These are phyloP conservation scores for Brachymystax lenok DNA, from an alignment of 2,797 vertebrate species.

Conservation along the genomic window DNA sequence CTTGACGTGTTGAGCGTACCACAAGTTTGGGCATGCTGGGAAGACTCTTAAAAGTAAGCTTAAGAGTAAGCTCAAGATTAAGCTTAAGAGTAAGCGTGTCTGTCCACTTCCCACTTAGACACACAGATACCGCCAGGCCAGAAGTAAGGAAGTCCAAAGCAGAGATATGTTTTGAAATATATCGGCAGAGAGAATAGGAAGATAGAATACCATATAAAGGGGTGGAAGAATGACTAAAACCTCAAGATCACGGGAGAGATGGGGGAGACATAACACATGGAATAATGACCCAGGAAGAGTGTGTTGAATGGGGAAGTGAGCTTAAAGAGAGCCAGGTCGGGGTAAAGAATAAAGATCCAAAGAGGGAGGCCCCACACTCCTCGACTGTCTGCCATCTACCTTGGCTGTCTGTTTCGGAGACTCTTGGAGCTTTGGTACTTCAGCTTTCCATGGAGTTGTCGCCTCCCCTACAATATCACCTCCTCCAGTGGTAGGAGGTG, in stretches of 20 bases:
- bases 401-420: too few relatives aligned
- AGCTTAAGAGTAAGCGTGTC: not conserved
- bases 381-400: slow-evolving; percentile 37
- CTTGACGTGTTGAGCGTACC: not conserved
- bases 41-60: not conserved
- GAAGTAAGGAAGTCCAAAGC: not conserved
- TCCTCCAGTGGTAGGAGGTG: slow-evolving; percentile 28
- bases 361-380: slow-evolving; percentile 28
- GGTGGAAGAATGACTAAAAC: not conserved
- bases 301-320: slow-evolving; percentile 3
- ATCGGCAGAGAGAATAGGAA: not conserved
- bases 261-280: not conserved
- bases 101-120: not conserved
- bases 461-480: slow-evolving; percentile 4
- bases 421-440: too few relatives aligned
- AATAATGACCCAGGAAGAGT: not conserved
- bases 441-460: not conserved
- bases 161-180: not conserved
- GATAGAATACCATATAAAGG: not conserved
- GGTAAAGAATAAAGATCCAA: not conserved
- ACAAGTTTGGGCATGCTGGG: not conserved
- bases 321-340: not conserved
- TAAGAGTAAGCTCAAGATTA: too few relatives aligned
- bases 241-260: not conserved
- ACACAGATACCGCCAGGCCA: too few relatives aligned